A percentile compares a stretch with the other conserved stretches of the same genome.
These are phyloP conservation scores for Eulithis prunata DNA, from an alignment of 2,888 invertebrate species.

Conservation along the genomic window DNA sequence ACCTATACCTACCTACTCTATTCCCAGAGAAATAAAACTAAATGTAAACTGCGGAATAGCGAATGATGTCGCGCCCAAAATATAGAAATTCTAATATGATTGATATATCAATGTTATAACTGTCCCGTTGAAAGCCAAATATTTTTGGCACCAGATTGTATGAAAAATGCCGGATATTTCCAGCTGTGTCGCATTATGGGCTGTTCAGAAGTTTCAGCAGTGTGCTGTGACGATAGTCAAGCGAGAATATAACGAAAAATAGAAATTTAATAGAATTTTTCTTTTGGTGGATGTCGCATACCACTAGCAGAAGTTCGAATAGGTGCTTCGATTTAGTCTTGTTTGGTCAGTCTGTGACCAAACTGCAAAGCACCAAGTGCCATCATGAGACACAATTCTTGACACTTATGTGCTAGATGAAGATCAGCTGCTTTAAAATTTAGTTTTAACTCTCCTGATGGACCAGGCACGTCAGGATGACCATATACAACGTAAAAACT, in stretches of 20 bases:
- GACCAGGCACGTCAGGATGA: too few species aligned
- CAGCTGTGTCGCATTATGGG: conserved; percentile 29
- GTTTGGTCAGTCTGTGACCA: too few species aligned
- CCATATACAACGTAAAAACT: too few species aligned
- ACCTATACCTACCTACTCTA: conserved; percentile 5
- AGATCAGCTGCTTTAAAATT: too few species aligned
- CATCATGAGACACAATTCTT: too few species aligned
- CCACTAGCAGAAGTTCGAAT: too few species aligned
- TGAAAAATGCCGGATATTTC: conserved; percentile 38
- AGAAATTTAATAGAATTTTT: neutral
- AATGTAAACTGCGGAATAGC: conserved; percentile 26
- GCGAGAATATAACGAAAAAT: neutral
- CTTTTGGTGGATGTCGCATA: too few species aligned
- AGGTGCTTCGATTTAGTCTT: too few species aligned
- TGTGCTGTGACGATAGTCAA: conserved; percentile 17
- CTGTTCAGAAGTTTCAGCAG: conserved; percentile 10
- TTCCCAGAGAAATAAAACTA: conserved; percentile 23
- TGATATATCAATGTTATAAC: conserved; percentile 31
- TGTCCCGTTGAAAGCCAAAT: conserved; percentile 34
- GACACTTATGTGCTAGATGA: too few species aligned
- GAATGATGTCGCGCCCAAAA: conserved; percentile 19
- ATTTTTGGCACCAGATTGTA: conserved; percentile 38
- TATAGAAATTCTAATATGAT: conserved; percentile 32
- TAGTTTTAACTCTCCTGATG: too few species aligned
- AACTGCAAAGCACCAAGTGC: too few species aligned